Evolutionary conservation across 1,140 invertebrate genomes (phyloP), one percentile per base, ranked within the genome.

Genomic region (Achatina immaculata): DNA sequence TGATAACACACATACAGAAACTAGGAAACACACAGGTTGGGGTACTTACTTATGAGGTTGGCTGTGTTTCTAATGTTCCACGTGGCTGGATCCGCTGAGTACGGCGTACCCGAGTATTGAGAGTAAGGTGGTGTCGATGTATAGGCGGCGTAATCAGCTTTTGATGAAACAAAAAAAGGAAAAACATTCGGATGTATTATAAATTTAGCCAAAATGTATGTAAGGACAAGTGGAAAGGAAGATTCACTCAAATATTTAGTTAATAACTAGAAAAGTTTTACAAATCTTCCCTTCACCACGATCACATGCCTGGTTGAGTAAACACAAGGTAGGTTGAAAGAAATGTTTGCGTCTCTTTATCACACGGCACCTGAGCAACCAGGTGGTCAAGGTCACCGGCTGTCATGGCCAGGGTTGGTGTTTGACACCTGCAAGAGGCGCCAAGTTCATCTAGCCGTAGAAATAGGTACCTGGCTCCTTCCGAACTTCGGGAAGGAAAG

Each of bases 1-100:
- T n/a, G n/a, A n/a, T n/a, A n/a, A n/a, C n/a, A n/a, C n/a, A n/a
- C n/a, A n/a, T n/a, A n/a, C n/a, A n/a, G n/a, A n/a, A n/a, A n/a
- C n/a, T n/a, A n/a, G n/a, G n/a, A n/a, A n/a, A n/a, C n/a, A n/a
- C n/a, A n/a, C n/a, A n/a, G n/a, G n/a, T n/a, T n/a, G n/a, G n/a
- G n/a, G 34, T 40, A 73, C 71, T 73, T 73, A 73, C 71, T 73
- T 73, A 73, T 51, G 24, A 73, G 42, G 42, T 69, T 69, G 36
- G 68, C 36, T 14, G 38, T 40, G 38, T 43, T 43, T 21, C 71
- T 43, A 21, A 73, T 43, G 28, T 73, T 73, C 71, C 71, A 73
- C 1, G 43, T 43, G 28, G 40, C n/a, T 34, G 58, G 58, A 28
- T 43, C 40, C 3, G 40, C 43, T 48, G 38, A n/a, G 43, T 73